Conservation (phyloP, 2,888 invertebrate species). For the Mactromeris polynyma region DNA sequence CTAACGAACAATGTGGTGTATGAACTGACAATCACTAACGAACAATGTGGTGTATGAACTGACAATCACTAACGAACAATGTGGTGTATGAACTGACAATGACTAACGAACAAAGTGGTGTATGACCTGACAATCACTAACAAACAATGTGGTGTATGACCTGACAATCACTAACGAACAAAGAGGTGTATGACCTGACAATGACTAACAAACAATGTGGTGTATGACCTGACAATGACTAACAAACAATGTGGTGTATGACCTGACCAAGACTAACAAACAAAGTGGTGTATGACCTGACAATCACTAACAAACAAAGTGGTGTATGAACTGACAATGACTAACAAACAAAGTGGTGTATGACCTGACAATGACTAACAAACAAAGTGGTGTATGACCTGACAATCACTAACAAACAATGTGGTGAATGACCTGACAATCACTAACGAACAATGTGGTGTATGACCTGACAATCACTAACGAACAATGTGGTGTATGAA, state of each 20-base stretch:
- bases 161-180: not conserved
- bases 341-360: not conserved
- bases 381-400: not conserved
- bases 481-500: not conserved
- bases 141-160: not conserved
- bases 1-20: too few species aligned
- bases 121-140: not conserved
- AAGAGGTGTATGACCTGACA: not conserved
- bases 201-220: not conserved
- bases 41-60: too few species aligned
- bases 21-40: too few species aligned
- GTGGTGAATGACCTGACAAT: not conserved
- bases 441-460: not conserved
- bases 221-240: not conserved
- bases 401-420: not conserved
- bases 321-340: not conserved
- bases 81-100: too few species aligned
- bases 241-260: not conserved
- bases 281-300: not conserved
- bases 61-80: too few species aligned
- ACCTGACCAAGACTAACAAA: not conserved
- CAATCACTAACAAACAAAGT: not conserved
- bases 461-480: not conserved
- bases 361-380: not conserved
- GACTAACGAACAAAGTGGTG: too few species aligned